Conservation (phyloP, 2,113 vertebrate species). For the Lagenorhynchus albirostris region DNA sequence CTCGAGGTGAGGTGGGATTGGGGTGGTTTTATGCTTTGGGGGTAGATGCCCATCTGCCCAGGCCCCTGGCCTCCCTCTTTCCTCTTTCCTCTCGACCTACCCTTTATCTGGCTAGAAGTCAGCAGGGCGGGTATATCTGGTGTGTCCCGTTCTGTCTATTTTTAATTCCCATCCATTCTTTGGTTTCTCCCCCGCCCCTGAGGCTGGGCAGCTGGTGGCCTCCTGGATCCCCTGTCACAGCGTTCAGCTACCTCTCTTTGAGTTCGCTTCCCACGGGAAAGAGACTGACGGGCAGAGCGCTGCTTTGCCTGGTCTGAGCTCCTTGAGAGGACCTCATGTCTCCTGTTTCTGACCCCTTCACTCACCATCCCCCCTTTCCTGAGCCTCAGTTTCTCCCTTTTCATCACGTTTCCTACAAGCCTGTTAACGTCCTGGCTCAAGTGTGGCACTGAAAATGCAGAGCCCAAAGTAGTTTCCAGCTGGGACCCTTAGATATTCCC, state of each 20-base stretch:
- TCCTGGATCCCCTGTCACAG: slow-evolving; percentile 30
- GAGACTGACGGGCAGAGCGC: not conserved
- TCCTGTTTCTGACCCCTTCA: not conserved
- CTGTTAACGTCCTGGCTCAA: not conserved
- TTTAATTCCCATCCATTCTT: slow-evolving; percentile 57
- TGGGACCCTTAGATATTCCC: not conserved
- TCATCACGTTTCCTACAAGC: not conserved
- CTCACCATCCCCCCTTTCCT: not conserved
- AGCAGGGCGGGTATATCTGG: slow-evolving; percentile 10
- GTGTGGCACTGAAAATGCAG: not conserved
- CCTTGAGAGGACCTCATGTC: not conserved
- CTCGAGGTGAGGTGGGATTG: not conserved
- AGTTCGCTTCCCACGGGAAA: not conserved
- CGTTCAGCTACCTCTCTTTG: not conserved
- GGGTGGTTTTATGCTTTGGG: not conserved
- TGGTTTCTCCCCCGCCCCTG: slow-evolving; percentile 27
- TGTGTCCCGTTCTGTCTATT: slow-evolving; percentile 46
- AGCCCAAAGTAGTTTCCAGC: not conserved
- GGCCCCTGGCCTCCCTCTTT: not conserved
- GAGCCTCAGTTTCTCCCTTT: slow-evolving; percentile 30
- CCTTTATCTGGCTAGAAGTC: slow-evolving; percentile 22
- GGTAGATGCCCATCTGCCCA: not conserved
- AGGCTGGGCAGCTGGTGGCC: slow-evolving; percentile 52
- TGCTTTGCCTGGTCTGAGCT: not conserved
- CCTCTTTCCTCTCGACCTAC: not conserved